Evolutionary conservation across 2,888 invertebrate species (phyloP), one percentile per base, ranked within the genome.

Genomic region (Hirtodrosophila trivittata): DNA sequence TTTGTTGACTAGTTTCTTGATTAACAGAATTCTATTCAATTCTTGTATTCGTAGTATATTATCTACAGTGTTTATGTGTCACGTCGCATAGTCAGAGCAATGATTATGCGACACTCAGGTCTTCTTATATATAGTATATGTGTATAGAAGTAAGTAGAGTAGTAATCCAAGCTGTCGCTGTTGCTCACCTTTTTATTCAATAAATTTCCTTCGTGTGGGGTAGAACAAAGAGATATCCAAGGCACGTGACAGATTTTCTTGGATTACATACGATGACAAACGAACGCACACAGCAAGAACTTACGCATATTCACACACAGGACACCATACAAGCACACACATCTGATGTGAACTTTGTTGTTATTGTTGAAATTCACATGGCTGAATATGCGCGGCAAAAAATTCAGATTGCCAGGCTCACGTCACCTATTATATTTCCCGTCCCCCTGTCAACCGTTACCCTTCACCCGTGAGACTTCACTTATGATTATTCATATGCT

Each of bases 191-290:
- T 80, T 82, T 74, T 75, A 58, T 75, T 80, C 81, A 84, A 84
- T 80, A 74, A 84, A 81, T 83, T 58, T 56, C 37, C 52, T 51
- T 57, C 56, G 66, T 50, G 56, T 35, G 73, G 66, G 43, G 67
- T 68, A 58, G 68, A 58, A 72, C 82, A 77, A 77, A 75, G 80
- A 68, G 77, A 75, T 80, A 80, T 80, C 84, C 80, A 66, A 75
- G 77, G 81, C 77, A 80, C 80, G 80, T 80, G 80, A 80, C 81
- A 84, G 81, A 84, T 80, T 84, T 83, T 72, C 70, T 66, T 67
- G 80, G 81, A 77, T 80, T 80, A 77, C 75, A 69, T 52, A 66
- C 66, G 75, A 63, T 63, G 68, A 47, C 55, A 52, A 33, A 65
- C 62, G 49, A 55, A 56, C 58, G 55, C 62, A 60, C 57, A 57